phyloP scores from a whole-genome alignment of 92 coral and sea anemone species.

The Muricea muricata region DNA sequence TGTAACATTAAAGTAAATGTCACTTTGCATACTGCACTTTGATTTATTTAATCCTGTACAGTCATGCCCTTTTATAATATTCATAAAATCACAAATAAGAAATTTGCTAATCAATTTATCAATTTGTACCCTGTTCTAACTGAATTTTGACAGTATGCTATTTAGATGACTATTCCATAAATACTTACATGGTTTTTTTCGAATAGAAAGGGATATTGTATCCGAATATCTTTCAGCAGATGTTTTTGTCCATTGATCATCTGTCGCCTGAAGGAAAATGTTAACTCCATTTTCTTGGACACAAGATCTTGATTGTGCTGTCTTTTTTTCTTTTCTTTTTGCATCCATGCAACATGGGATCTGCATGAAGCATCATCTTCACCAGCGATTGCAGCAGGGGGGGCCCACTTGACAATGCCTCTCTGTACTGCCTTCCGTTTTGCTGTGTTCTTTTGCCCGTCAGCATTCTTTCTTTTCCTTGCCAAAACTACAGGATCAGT shows the following conservation, averaged over 20 bases:
- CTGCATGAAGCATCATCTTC: background rate
- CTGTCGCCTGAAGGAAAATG: constrained; percentile 28
- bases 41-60: no score
- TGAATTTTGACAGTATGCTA: background rate
- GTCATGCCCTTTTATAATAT: no score
- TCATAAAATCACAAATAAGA: no score
- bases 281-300: constrained; percentile 34
- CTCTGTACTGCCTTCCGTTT: background rate
- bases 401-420: constrained; percentile 8
- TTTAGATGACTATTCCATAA: background rate
- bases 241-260: constrained; percentile 18
- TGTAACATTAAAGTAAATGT: no score
- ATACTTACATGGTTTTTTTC: constrained; percentile 17
- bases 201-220: constrained; percentile 45
- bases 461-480: background rate
- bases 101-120: background rate
- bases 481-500: background rate
- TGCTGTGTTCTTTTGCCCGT: background rate
- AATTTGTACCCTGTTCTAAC: background rate
- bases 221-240: constrained; percentile 12
- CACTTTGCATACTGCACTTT: no score
- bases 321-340: constrained; percentile 23
- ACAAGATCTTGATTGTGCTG: constrained; percentile 11
- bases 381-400: constrained; percentile 11
- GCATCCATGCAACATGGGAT: constrained; percentile 48